Base-by-base conservation (phyloP, 2,113 vertebrate genomes). In the Rhegmatorhina hoffmannsi region DNA sequence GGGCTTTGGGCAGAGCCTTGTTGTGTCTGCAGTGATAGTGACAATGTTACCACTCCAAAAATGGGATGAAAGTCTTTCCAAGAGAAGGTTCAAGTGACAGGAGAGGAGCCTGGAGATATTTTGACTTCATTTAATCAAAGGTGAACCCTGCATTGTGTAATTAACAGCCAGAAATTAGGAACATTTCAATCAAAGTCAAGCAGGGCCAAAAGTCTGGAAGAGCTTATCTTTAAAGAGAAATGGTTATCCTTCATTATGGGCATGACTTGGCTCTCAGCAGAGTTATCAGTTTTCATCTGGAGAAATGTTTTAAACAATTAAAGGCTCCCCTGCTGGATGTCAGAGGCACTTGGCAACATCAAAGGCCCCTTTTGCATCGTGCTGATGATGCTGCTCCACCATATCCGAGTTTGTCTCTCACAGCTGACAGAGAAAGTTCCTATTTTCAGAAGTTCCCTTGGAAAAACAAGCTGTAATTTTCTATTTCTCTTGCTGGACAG, bases 281-380 rank as follows among this genome's bases (percentile, higher is more conserved):
- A 91, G 40, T 64, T 80, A 60, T 1, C 5, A 2, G 21, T 4
- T 92, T 89, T 97, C 47, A 94, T 93, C 94, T 95, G 92, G 72
- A 96, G 79, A 81, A 82, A 92, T 75, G 92, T 89, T 96, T 96
- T 91, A 96, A 94, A 96, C 88, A 95, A 96, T 95, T 95, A 89
- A 97, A 91, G 55, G 46, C 50, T 77, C 68, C 49, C 46, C 14
- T 33, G 87, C 77, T 85, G 95, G 60, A 92, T 60, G 84, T 90
- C 84, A 72, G 92, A 97, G 74, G 74, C 77, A 76, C 79, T 69
- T 49, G 77, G 80, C 78, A 68, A 68, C 91, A 84, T 70, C 76
- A 91, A 75, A 80, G 74, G 1, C 46, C 4, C 10, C 1, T 67
- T 96, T 56, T 85, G n/a, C 75, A 36, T n/a, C 6, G 46, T 7